Percentiles rank a stretch among this genome's conserved stretches.
phyloP scores from a whole-genome alignment of 1,140 invertebrate species.

The Drosophila rufa region DNA sequence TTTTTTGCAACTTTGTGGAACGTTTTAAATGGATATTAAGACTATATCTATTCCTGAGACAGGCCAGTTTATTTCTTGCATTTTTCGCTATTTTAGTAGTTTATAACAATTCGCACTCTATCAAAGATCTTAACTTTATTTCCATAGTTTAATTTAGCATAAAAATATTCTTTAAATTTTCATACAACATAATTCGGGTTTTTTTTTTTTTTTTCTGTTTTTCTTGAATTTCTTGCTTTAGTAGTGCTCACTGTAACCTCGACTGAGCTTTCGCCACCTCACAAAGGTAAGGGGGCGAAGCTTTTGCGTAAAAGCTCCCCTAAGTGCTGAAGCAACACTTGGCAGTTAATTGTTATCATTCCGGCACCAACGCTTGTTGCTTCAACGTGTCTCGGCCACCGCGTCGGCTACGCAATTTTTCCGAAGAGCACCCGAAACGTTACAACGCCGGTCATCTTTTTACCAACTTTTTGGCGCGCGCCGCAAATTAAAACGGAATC shows the following conservation, averaged over 20 bases:
- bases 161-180: too few relatives aligned
- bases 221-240: too few relatives aligned
- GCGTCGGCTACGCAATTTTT: constrained; percentile 26
- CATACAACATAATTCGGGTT: too few relatives aligned
- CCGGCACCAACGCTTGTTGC: constrained; percentile 65
- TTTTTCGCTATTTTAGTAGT: neutral
- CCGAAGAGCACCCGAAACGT: neutral
- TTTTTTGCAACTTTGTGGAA: too few relatives aligned
- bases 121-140: too few relatives aligned
- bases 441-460: neutral
- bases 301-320: constrained; percentile 47
- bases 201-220: too few relatives aligned
- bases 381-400: constrained; percentile 40
- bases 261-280: constrained; percentile 21
- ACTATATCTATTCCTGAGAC: too few relatives aligned
- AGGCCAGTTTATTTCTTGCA: too few relatives aligned
- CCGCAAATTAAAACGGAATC: neutral
- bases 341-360: constrained; percentile 64
- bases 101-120: too few relatives aligned
- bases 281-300: constrained; percentile 4
- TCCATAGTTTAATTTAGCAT: too few relatives aligned
- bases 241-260: neutral
- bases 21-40: too few relatives aligned
- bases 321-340: constrained; percentile 28
- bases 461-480: constrained; percentile 5